Evolutionary conservation across 2,888 invertebrate species (phyloP).

Genomic region (Ctena decussata): DNA sequence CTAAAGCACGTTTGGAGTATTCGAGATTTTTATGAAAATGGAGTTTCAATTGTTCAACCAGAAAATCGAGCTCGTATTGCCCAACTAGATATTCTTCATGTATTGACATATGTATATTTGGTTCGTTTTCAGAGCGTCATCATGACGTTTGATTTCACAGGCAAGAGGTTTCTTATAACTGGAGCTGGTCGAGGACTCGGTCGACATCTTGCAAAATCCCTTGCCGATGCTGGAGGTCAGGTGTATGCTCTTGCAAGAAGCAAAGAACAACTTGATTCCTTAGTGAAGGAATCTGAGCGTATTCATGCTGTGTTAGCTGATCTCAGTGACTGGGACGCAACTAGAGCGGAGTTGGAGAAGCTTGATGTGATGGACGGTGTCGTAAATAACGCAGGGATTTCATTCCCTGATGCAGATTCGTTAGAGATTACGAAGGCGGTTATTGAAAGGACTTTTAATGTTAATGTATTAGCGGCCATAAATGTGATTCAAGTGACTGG

Average conservation of each 20-base stretch:
- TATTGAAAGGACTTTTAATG: constrained; percentile 87
- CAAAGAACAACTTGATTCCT: constrained; percentile 8
- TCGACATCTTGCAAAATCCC: neutral
- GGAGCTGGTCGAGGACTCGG: constrained; percentile 39
- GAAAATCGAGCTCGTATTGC: no score
- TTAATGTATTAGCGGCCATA: constrained; percentile 21
- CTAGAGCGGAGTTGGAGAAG: constrained; percentile 13
- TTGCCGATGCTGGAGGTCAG: constrained; percentile 5
- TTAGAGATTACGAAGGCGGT: constrained; percentile 11
- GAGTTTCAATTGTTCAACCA: no score
- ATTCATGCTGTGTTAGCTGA: constrained; percentile 17
- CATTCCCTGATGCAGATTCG: constrained; percentile 84
- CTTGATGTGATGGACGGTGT: constrained; percentile 19
- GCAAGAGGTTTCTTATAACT: constrained; percentile 31
- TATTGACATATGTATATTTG: no score
- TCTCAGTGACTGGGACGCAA: constrained; percentile 29
- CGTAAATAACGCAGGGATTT: constrained; percentile 25
- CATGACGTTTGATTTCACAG: constrained; percentile 18
- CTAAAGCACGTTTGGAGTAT: no score
- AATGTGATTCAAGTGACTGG: constrained; percentile 27
- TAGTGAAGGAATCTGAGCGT: neutral
- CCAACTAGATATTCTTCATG: no score
- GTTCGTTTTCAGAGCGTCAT: neutral
- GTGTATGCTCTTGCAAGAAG: constrained; percentile 22
- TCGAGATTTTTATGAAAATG: no score